phyloP scores from a whole-genome alignment of 2,797 vertebrate species.

The Schizothorax lantsangensis region DNA sequence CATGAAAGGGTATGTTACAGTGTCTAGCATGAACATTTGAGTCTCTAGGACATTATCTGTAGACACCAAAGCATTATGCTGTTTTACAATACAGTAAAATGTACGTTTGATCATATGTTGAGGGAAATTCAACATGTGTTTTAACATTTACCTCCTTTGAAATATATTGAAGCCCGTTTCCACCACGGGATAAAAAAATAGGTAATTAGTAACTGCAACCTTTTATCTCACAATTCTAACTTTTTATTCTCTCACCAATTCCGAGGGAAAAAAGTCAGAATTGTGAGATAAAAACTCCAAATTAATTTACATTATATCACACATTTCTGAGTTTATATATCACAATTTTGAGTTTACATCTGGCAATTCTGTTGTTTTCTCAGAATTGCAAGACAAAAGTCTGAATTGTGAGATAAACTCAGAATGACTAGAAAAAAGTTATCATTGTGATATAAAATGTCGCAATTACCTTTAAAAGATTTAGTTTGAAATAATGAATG shows the following conservation, averaged over 20 bases:
- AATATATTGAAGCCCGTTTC: background rate
- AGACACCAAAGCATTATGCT: constrained; percentile 8
- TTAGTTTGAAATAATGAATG: background rate
- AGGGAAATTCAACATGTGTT: background rate
- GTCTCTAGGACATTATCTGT: background rate
- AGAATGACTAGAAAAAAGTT: background rate
- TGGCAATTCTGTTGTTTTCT: background rate
- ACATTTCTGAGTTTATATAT: background rate
- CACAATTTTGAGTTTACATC: background rate
- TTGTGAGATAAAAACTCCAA: background rate
- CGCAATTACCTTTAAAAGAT: background rate
- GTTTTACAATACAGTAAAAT: constrained; percentile 6
- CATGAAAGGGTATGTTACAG: constrained; percentile 49
- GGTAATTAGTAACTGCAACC: background rate
- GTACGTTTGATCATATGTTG: background rate
- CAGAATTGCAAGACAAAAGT: background rate
- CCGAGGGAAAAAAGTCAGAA: background rate
- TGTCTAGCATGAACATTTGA: background rate
- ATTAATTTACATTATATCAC: background rate
- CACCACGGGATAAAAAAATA: background rate
- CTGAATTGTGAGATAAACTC: background rate
- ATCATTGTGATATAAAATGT: background rate
- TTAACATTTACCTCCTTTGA: background rate
- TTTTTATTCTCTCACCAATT: background rate
- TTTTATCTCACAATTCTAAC: background rate